Evolutionary conservation across 2,113 vertebrate species (phyloP).

Genomic region (Camelus dromedarius): DNA sequence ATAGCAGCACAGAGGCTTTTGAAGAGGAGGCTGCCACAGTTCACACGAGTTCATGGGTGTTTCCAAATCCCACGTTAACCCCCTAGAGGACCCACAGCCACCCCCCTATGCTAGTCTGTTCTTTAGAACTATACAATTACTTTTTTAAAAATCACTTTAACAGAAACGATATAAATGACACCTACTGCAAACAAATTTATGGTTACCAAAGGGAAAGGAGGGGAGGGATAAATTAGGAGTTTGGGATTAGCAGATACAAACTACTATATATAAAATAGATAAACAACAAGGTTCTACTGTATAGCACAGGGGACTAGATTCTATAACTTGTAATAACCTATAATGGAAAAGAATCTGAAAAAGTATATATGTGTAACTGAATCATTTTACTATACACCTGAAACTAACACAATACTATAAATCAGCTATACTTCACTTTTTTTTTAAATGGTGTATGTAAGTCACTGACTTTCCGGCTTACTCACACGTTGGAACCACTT

Average conservation of each 20-base stretch:
- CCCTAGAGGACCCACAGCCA: background rate
- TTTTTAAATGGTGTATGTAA: background rate
- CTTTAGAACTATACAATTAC: slow-evolving; percentile 44
- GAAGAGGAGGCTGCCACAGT: slow-evolving; percentile 6
- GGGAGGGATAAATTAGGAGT: background rate
- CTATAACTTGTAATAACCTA: background rate
- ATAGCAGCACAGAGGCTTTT: slow-evolving; percentile 70
- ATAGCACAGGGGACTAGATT: background rate
- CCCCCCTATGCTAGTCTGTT: background rate
- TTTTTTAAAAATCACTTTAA: slow-evolving; percentile 18
- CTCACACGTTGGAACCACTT: background rate
- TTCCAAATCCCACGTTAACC: slow-evolving; percentile 48
- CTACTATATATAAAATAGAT: background rate
- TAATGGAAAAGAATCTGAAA: background rate
- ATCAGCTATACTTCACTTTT: background rate
- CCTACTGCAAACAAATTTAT: background rate
- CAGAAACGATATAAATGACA: background rate
- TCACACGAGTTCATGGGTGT: slow-evolving; percentile 68
- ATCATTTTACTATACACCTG: background rate
- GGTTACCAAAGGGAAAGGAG: background rate
- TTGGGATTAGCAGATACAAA: background rate
- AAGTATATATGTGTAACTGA: background rate
- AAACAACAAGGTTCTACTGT: background rate
- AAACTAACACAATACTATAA: background rate
- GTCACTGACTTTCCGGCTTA: background rate